phyloP scores from a whole-genome alignment of 2,797 vertebrate genomes.

The Parotocinclus haroldoi region DNA sequence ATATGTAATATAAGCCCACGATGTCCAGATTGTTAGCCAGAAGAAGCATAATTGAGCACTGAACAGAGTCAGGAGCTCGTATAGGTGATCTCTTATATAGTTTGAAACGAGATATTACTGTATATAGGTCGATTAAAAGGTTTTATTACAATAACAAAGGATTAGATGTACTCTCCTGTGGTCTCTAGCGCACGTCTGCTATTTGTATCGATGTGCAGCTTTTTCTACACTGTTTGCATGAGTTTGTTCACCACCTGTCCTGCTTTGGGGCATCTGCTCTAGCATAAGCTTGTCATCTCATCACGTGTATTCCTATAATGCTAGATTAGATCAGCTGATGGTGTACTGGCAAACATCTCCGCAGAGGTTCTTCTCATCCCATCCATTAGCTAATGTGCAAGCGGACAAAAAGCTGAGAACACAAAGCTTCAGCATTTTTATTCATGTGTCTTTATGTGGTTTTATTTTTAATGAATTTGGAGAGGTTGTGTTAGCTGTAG shows the following conservation, averaged over 20 bases:
- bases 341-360: slow-evolving; percentile 18
- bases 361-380: slow-evolving; percentile 20
- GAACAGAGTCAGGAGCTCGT: background rate
- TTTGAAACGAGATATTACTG: background rate
- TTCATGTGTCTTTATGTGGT: background rate
- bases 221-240: background rate
- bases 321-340: slow-evolving; percentile 39
- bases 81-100: background rate
- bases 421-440: background rate
- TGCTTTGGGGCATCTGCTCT: slow-evolving; percentile 40
- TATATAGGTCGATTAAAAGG: background rate
- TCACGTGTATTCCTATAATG: slow-evolving; percentile 32
- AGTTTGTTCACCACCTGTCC: slow-evolving; percentile 31
- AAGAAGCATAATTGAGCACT: slow-evolving; percentile 21
- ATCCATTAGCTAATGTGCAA: background rate
- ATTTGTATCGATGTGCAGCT: too few species aligned
- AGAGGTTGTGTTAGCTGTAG: background rate
- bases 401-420: slow-evolving; percentile 8
- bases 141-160: slow-evolving; percentile 4
- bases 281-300: slow-evolving; percentile 36
- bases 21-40: slow-evolving; percentile 12
- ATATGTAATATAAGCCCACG: slow-evolving; percentile 16
- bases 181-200: too few species aligned
- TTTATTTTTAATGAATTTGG: slow-evolving; percentile 2
- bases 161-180: background rate